Base-by-base conservation (phyloP, 2,888 invertebrate species). In the Amblyjoppa fuscipennis region DNA sequence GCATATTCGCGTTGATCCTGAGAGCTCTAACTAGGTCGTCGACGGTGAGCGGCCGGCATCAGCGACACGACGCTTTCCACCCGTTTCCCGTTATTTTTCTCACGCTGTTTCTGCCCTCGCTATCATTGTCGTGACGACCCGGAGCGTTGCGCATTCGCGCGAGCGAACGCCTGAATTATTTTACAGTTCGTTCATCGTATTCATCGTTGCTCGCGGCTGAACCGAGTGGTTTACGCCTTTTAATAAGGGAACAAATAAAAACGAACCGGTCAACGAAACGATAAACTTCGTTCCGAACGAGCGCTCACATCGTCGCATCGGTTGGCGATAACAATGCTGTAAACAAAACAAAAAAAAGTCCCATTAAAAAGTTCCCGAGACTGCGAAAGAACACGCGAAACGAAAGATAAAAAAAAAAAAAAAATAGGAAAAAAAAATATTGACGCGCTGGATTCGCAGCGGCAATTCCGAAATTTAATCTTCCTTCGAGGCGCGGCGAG, bases 391-490 rank as follows among this genome's bases (percentile, higher is more conserved):
- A 75, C 64, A 41, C 7, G 45, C n/a, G 16, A 56, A 20, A 38
- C 59, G 49, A 45, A 0, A 7, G 20, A 20, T 20, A 20, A 20
- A 20, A 20, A 20, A 20, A 20, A 20, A 5, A 16, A 38, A 53
- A 59, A 59, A 38, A 16, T 25, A 59, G 5, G 68, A 59, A 69
- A 81, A 81, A 71, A 76, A 68, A 85, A 71, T 81, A 76, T 84
- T 80, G 82, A 80, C 80, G 80, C 85, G 59, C 77, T 70, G 74
- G 53, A 87, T 85, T 69, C 77, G 78, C 81, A 87, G 78, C 78
- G 75, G 59, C 87, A 87, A 87, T 87, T 87, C 71, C 71, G 75
- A 83, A 87, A 84, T 87, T 87, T 87, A 86, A 87, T 87, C 86
- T 87, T 81, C 83, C 61, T 83, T 79, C 80, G 83, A 71, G 83